These are phyloP conservation scores for Sebastes hubbsi DNA, from an alignment of 2,797 vertebrate species.

Conservation along the genomic window DNA sequence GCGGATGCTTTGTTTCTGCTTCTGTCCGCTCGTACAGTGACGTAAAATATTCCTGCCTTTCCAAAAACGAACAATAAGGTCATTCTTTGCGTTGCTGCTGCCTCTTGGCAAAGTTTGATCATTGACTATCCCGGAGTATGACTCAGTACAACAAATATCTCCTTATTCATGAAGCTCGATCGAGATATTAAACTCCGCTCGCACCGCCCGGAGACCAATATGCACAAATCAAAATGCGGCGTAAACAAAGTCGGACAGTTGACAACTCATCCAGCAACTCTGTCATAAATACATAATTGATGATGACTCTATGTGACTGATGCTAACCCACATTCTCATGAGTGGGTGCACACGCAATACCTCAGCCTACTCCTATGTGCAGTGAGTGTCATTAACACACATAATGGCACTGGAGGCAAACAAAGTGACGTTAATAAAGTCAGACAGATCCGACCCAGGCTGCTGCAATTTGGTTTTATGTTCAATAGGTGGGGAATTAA, in stretches of 20 bases:
- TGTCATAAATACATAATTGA: constrained; percentile 34
- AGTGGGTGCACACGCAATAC: not conserved
- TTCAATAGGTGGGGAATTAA: not conserved
- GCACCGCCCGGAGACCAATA: not conserved
- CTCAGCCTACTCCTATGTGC: not conserved
- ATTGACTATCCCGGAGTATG: not conserved
- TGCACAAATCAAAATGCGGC: not conserved
- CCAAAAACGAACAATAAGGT: constrained; percentile 35
- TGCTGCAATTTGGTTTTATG: not conserved
- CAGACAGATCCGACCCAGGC: not conserved
- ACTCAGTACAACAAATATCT: not conserved
- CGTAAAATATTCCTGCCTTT: constrained; percentile 34
- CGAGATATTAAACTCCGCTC: not conserved
- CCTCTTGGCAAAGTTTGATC: constrained; percentile 3
- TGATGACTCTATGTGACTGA: constrained; percentile 24
- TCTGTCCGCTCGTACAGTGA: constrained; percentile 39
- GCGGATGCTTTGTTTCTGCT: constrained; percentile 61
- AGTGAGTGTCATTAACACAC: not conserved
- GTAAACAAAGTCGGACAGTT: not conserved
- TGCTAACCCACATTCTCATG: constrained; percentile 32
- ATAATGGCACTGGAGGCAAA: not conserved
- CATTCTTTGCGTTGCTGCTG: constrained; percentile 25
- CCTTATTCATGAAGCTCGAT: not conserved
- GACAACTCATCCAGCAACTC: constrained; percentile 14
- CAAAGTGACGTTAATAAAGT: not conserved